phyloP scores from a whole-genome alignment of 2,113 vertebrate genomes.

The Aphyosemion australe region DNA sequence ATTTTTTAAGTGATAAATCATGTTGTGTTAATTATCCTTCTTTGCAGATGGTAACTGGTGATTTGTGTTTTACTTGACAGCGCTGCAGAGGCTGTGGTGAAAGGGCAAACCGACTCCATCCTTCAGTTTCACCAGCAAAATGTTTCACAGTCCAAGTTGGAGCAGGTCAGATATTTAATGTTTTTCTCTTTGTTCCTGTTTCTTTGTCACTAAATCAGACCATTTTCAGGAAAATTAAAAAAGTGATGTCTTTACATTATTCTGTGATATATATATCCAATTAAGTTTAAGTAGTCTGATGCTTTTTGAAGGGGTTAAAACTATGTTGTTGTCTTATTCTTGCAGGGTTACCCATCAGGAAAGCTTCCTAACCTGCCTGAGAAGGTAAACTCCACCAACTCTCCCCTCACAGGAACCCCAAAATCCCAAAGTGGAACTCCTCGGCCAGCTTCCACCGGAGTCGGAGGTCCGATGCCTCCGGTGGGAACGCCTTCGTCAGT shows the following conservation, averaged over 20 bases:
- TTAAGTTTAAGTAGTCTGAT: background rate
- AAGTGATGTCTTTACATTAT: too few species aligned
- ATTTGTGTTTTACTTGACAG: constrained; percentile 70
- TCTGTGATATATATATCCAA: too few species aligned
- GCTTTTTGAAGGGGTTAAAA: background rate
- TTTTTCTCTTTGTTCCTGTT: constrained; percentile 38
- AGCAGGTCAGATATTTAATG: constrained; percentile 82
- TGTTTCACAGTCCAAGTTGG: constrained; percentile 88
- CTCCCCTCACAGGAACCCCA: constrained; percentile 83
- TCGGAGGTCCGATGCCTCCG: constrained; percentile 68
- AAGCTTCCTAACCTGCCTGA: constrained; percentile 84
- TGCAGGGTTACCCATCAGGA: constrained; percentile 66
- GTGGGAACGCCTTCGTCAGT: constrained; percentile 68
- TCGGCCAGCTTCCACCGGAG: constrained; percentile 72
- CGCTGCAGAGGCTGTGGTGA: constrained; percentile 93
- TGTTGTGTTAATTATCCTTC: background rate
- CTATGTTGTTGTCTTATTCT: constrained; percentile 17
- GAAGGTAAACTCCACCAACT: constrained; percentile 80
- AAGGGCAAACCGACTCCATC: constrained; percentile 93
- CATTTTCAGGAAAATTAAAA: background rate
- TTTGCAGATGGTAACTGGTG: background rate
- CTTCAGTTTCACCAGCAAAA: constrained; percentile 97
- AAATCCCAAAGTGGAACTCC: constrained; percentile 84
- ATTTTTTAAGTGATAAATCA: background rate
- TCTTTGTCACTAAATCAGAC: constrained; percentile 13